These are phyloP conservation scores for Odontocerum albicorne DNA, from an alignment of 2,888 invertebrate species.

Conservation along the genomic window DNA sequence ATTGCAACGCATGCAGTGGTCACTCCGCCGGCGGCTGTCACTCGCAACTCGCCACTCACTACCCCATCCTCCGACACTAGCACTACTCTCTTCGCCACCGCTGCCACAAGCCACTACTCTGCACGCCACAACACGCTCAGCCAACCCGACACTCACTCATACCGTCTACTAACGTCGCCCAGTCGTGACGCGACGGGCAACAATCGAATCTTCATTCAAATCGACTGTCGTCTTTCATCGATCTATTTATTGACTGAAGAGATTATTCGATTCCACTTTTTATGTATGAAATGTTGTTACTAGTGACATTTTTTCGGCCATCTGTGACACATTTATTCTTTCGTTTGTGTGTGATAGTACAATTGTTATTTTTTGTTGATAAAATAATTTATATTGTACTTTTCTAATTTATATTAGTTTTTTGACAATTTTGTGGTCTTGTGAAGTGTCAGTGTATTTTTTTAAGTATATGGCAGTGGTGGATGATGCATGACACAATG, in stretches of 20 bases:
- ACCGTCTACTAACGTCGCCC: background rate
- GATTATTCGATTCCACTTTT: no score
- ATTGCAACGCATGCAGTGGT: no score
- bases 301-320: no score
- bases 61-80: no score
- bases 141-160: background rate
- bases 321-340: no score
- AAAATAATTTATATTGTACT: no score
- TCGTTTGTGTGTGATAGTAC: no score
- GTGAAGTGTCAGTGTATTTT: background rate
- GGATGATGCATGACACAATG: constrained; percentile 18
- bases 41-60: background rate
- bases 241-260: background rate
- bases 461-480: constrained; percentile 15
- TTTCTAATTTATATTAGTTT: no score
- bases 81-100: no score
- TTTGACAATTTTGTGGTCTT: background rate
- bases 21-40: background rate
- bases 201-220: background rate
- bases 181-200: background rate
- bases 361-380: no score
- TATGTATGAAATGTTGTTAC: no score
- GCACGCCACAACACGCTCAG: background rate
- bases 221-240: background rate
- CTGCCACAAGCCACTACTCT: no score